Percentiles rank a stretch among this genome's conserved stretches.
Evolutionary conservation across 2,113 vertebrate species (phyloP).

Genomic region (Sapayoa aenigma): DNA sequence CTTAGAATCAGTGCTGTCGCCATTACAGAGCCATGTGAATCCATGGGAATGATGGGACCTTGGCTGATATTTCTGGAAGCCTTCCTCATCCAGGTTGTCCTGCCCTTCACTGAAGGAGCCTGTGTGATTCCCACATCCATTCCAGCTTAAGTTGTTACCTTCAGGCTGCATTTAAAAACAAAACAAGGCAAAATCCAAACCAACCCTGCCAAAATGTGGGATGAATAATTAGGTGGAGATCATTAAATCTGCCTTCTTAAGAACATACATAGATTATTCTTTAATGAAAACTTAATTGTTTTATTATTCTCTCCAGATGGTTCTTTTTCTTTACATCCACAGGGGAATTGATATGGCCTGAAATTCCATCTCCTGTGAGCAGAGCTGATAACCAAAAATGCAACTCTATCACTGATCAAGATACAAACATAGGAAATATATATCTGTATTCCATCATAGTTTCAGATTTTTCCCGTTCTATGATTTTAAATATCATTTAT

Average conservation of each 20-base stretch:
- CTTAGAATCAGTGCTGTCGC: neutral
- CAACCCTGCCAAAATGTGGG: neutral
- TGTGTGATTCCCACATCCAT: neutral
- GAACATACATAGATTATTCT: constrained; percentile 79
- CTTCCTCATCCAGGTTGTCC: neutral
- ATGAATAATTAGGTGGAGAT: constrained; percentile 65
- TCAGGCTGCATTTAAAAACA: neutral
- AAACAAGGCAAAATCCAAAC: neutral
- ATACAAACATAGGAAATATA: neutral
- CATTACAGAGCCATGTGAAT: neutral
- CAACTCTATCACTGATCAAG: neutral
- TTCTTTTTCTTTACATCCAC: constrained; percentile 70
- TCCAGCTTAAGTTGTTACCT: neutral
- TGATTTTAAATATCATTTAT: neutral
- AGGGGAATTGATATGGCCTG: constrained; percentile 51
- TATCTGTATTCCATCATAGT: neutral
- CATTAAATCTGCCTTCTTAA: constrained; percentile 69
- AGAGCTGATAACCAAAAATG: neutral
- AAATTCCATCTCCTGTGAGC: constrained; percentile 14
- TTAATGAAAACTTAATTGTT: constrained; percentile 81
- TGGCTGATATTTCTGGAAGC: neutral
- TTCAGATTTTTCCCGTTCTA: neutral
- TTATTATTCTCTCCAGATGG: constrained; percentile 80
- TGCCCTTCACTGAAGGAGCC: neutral
- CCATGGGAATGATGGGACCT: neutral